Evolutionary conservation across 1,140 invertebrate species (phyloP).

Genomic region (Maniola jurtina): DNA sequence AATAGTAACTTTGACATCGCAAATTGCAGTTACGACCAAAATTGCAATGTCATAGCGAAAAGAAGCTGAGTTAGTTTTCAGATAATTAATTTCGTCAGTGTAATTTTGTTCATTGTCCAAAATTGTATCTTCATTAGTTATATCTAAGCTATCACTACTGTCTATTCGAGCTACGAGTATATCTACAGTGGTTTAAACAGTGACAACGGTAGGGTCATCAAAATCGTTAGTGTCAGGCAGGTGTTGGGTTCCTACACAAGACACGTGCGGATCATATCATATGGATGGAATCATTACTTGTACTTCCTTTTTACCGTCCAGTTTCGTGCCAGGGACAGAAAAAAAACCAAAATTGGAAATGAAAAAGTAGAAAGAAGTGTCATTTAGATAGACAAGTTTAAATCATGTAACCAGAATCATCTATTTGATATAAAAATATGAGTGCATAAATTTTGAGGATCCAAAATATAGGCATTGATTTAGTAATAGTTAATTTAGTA

Average conservation of each 20-base stretch:
- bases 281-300: constrained; percentile 72
- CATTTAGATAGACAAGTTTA: constrained; percentile 14
- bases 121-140: constrained; percentile 39
- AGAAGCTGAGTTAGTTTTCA: background rate
- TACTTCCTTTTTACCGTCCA: constrained; percentile 73
- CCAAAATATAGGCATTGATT: background rate
- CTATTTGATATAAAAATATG: background rate
- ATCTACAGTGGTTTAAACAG: constrained; percentile 54
- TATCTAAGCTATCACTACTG: constrained; percentile 41
- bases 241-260: constrained; percentile 68
- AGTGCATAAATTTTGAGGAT: background rate
- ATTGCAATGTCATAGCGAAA: no score
- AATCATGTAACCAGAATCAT: constrained; percentile 15
- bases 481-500: no score
- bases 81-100: constrained; percentile 14
- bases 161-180: constrained; percentile 37
- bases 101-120: constrained; percentile 22
- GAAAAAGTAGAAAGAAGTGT: constrained; percentile 53
- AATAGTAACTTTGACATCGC: no score
- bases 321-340: constrained; percentile 68
- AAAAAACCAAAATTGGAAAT: constrained; percentile 60
- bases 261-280: constrained; percentile 73
- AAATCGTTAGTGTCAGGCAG: constrained; percentile 51
- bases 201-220: constrained; percentile 56
- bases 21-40: no score